phyloP scores from a whole-genome alignment of 2,888 invertebrate species.

The Trichopoda pennipes region DNA sequence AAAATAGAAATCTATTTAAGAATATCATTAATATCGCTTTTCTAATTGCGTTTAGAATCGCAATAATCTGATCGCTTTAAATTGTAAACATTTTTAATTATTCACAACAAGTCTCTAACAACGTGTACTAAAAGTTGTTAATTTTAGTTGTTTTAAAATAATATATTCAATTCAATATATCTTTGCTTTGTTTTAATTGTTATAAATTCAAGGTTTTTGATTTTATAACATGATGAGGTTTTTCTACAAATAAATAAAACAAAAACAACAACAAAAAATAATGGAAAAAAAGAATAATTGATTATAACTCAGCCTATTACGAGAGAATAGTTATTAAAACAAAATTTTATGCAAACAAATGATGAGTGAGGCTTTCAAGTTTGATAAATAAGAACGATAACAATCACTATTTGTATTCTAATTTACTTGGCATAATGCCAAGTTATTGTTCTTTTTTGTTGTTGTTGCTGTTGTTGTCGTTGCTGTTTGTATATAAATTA shows the following conservation, averaged over 20 bases:
- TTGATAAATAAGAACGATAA: slow-evolving; percentile 27
- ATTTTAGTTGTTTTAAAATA: neutral
- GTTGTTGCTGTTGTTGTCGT: neutral
- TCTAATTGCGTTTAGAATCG: slow-evolving; percentile 21
- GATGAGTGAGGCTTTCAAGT: slow-evolving; percentile 33
- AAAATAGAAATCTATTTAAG: neutral
- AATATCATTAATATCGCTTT: neutral
- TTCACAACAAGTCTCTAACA: slow-evolving; percentile 39
- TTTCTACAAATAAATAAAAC: slow-evolving; percentile 20
- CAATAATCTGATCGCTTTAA: neutral
- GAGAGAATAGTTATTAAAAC: neutral
- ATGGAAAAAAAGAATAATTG: slow-evolving; percentile 29
- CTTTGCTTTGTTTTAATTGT: slow-evolving; percentile 41
- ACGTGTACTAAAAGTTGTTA: neutral
- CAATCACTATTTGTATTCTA: slow-evolving; percentile 34
- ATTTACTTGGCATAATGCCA: slow-evolving; percentile 32
- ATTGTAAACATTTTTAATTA: slow-evolving; percentile 19
- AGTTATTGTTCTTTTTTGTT: slow-evolving; percentile 12
- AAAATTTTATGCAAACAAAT: slow-evolving; percentile 32
- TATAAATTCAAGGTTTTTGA: slow-evolving; percentile 47
- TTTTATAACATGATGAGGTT: slow-evolving; percentile 37
- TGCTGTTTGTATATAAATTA: neutral
- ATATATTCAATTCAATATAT: slow-evolving; percentile 2
- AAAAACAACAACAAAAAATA: too few relatives aligned
- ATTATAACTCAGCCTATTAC: slow-evolving; percentile 22